These are phyloP conservation scores for Panurus biarmicus DNA, from an alignment of 2,113 vertebrate genomes.

Conservation along the genomic window DNA sequence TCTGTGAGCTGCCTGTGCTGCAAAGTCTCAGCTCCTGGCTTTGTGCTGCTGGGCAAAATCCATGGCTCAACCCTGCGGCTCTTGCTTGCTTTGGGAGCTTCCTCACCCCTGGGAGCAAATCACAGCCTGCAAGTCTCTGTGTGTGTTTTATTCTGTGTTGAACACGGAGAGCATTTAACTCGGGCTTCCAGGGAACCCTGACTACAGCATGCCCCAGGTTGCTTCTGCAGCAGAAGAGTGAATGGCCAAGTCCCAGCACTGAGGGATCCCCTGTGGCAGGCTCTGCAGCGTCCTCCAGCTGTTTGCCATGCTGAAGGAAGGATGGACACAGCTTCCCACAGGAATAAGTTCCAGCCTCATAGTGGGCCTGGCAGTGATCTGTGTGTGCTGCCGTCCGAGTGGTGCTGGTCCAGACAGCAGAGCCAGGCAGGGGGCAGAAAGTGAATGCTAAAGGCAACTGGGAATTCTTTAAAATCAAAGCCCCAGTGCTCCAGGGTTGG, in stretches of 20 bases:
- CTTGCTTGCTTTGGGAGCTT: not conserved
- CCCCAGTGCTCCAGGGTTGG: not conserved
- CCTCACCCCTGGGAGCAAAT: not conserved
- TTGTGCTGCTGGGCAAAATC: not conserved
- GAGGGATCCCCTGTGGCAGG: not conserved
- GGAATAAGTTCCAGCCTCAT: fast-evolving
- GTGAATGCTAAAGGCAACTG: not conserved
- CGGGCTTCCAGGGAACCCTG: fast-evolving
- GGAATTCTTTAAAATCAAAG: not conserved
- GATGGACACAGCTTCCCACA: not conserved
- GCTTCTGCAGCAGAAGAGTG: not conserved
- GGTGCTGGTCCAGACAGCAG: not conserved
- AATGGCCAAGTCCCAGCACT: fast-evolving
- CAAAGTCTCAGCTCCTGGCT: not conserved
- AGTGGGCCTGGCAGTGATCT: fast-evolving
- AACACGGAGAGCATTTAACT: fast-evolving
- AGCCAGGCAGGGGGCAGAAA: not conserved
- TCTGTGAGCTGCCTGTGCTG: not conserved
- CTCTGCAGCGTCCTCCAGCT: not conserved
- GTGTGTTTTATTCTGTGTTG: not conserved
- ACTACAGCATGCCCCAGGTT: fast-evolving
- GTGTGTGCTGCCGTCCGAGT: not conserved
- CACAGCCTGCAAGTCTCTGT: not conserved
- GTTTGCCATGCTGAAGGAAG: not conserved
- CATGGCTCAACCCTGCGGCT: fast-evolving